Evolutionary conservation across 2,888 invertebrate genomes (phyloP).

Genomic region (Gasteruption jaculator): DNA sequence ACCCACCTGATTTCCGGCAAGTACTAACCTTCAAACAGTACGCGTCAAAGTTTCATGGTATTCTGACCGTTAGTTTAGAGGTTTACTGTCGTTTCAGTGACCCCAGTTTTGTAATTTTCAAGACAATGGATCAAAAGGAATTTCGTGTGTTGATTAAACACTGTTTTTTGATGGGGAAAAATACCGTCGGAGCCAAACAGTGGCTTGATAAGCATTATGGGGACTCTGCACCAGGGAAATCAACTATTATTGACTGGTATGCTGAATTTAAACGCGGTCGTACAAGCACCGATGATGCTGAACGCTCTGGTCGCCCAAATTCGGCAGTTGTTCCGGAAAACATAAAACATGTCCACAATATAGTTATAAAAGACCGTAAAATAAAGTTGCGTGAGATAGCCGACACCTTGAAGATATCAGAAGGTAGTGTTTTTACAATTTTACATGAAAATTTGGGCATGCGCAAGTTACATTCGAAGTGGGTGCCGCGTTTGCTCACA

Average conservation of each 20-base stretch:
- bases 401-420: conserved; percentile 24
- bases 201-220: conserved; percentile 23
- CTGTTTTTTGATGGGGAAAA: conserved; percentile 24
- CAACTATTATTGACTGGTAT: conserved; percentile 22
- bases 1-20: no score
- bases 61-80: no score
- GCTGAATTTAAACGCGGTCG: conserved; percentile 15
- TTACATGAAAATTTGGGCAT: conserved; percentile 25
- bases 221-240: conserved; percentile 25
- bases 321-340: conserved; percentile 10
- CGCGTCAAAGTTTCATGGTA: no score
- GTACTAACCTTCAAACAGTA: no score
- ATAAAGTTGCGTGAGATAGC: conserved; percentile 26
- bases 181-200: conserved; percentile 13
- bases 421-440: conserved; percentile 19
- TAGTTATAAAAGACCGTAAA: conserved; percentile 22
- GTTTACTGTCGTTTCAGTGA: no score
- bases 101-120: no score
- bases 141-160: conserved; percentile 22
- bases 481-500: conserved; percentile 36
- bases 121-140: no score
- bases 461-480: conserved; percentile 27
- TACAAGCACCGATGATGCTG: conserved; percentile 13
- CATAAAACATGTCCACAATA: conserved; percentile 13
- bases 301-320: conserved; percentile 22